These are phyloP conservation scores for Eupithecia subumbrata DNA, from an alignment of 2,888 invertebrate genomes.

Conservation along the genomic window DNA sequence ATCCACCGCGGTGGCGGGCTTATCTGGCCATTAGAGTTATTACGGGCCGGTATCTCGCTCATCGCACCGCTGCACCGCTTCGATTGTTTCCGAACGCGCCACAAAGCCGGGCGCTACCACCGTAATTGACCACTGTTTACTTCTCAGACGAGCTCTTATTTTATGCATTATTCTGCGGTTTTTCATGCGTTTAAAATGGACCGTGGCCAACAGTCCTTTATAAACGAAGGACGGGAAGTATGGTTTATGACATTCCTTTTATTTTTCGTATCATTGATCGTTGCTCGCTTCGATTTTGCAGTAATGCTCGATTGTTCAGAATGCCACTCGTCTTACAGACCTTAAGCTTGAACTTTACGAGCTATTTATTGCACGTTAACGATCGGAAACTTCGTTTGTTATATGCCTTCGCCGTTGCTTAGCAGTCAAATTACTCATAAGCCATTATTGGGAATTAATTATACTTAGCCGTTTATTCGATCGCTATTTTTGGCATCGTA, in stretches of 20 bases:
- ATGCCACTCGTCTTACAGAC: conserved; percentile 51
- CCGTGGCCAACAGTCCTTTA: conserved; percentile 47
- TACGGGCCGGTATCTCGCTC: conserved; percentile 79
- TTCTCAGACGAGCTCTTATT: conserved; percentile 76
- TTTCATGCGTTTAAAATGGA: conserved; percentile 54
- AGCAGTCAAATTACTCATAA: conserved; percentile 57
- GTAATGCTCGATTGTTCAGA: conserved; percentile 48
- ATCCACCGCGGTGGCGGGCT: conserved; percentile 74
- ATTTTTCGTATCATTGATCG: conserved; percentile 42
- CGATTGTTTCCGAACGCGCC: conserved; percentile 82
- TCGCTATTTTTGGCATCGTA: conserved; percentile 13
- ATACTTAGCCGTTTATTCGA: conserved; percentile 21
- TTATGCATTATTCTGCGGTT: conserved; percentile 71
- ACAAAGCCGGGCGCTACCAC: conserved; percentile 74
- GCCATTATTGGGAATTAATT: conserved; percentile 31
- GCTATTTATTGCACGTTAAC: conserved; percentile 58
- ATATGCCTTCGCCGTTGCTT: conserved; percentile 56
- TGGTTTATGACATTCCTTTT: conserved; percentile 49
- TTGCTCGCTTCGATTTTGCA: conserved; percentile 38
- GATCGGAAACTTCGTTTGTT: conserved; percentile 49
- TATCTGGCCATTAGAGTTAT: conserved; percentile 84
- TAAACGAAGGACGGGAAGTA: conserved; percentile 45
- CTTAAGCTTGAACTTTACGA: conserved; percentile 58
- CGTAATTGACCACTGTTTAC: conserved; percentile 84
- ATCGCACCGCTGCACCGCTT: conserved; percentile 82